These are phyloP conservation scores for Argyra leucocephala DNA, from an alignment of 2,888 invertebrate species.

Conservation along the genomic window DNA sequence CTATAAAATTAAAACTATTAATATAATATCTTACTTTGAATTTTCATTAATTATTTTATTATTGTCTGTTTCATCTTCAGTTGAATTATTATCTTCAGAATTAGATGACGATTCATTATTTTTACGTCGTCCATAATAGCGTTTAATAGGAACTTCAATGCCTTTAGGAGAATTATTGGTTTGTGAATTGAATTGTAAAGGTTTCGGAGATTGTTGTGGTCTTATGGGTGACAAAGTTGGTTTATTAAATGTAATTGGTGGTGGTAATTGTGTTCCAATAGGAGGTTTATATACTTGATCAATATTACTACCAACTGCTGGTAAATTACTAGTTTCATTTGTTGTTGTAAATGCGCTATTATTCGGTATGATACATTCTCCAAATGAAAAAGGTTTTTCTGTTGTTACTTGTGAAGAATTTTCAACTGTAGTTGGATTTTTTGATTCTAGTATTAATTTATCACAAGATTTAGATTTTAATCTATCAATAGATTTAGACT, in stretches of 20 bases:
- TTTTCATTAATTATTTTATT: conserved; percentile 33
- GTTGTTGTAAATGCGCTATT: neutral
- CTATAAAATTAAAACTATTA: neutral
- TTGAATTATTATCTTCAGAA: conserved; percentile 30
- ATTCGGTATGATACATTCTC: conserved; percentile 2
- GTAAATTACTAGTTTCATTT: neutral
- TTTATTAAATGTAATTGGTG: conserved; percentile 20
- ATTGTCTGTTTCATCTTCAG: conserved; percentile 34
- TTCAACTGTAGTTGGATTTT: conserved; percentile 1
- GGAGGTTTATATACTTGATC: conserved; percentile 23
- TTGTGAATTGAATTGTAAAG: conserved; percentile 25
- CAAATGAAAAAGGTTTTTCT: conserved; percentile 15
- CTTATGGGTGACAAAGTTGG: conserved; percentile 31
- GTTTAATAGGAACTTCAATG: conserved; percentile 42
- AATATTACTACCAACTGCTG: conserved; percentile 11
- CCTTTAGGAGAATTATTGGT: neutral
- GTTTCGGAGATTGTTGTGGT: conserved; percentile 27
- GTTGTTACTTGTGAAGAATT: conserved; percentile 10
- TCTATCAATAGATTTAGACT: neutral
- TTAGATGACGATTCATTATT: conserved; percentile 47
- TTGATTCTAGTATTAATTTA: neutral
- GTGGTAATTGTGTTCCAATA: conserved; percentile 19
- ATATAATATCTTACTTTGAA: conserved; percentile 20
- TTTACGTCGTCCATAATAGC: conserved; percentile 51
- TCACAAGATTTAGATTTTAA: conserved; percentile 10